These are phyloP conservation scores for Synergus gifuensis DNA, from an alignment of 2,888 invertebrate species.

Conservation along the genomic window DNA sequence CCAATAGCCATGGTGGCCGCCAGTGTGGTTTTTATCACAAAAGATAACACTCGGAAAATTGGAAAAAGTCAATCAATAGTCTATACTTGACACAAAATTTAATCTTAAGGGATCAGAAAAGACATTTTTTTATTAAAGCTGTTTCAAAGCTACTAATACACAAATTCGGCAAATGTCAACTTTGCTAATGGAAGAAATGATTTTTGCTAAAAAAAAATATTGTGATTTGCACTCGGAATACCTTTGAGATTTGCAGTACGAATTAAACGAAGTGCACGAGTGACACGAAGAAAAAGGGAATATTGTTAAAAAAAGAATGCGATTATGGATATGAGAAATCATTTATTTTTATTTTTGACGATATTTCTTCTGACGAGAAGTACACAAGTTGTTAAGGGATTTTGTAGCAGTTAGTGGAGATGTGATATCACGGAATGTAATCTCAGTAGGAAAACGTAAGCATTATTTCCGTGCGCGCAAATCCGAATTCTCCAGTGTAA, in stretches of 20 bases:
- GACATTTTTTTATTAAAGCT: too few relatives aligned
- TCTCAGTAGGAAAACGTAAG: constrained; percentile 31
- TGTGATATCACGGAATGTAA: constrained; percentile 23
- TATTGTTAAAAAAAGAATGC: background rate
- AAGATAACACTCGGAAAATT: constrained; percentile 28
- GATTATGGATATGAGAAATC: constrained; percentile 26
- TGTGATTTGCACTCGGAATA: constrained; percentile 2
- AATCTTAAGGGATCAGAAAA: background rate
- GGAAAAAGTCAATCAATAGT: constrained; percentile 28
- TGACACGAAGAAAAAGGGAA: constrained; percentile 14
- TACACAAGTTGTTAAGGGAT: constrained; percentile 15
- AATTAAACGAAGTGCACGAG: constrained; percentile 37
- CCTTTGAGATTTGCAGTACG: background rate
- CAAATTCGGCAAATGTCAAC: background rate
- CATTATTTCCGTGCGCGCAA: constrained; percentile 35
- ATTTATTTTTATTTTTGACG: constrained; percentile 9
- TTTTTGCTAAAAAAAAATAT: background rate
- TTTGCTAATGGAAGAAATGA: background rate
- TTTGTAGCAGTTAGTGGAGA: constrained; percentile 9
- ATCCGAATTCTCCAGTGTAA: constrained; percentile 38
- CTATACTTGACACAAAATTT: background rate
- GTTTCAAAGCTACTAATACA: background rate
- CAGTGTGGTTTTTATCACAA: constrained; percentile 21
- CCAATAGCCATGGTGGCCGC: constrained; percentile 57
- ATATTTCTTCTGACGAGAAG: constrained; percentile 24